A percentile compares a stretch with the other conserved stretches of the same genome.
Conservation (phyloP, 2,888 invertebrate species). For the Platycheirus albimanus region DNA sequence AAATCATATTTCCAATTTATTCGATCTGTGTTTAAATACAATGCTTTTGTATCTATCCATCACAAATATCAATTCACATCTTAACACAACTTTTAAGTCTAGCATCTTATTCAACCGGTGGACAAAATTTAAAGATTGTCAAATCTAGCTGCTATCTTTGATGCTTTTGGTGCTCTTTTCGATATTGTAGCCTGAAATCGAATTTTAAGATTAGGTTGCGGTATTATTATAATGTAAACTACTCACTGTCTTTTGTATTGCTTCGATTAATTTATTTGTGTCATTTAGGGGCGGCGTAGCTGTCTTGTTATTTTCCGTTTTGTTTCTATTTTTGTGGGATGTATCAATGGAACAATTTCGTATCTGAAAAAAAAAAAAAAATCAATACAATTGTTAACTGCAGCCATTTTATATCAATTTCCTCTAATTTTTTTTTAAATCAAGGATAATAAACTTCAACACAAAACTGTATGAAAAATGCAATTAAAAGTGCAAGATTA, state of each 20-base stretch:
- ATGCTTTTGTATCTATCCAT: not conserved
- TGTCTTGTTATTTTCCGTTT: not conserved
- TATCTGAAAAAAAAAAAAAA: conserved; percentile 31
- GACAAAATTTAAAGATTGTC: conserved; percentile 59
- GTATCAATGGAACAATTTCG: conserved; percentile 34
- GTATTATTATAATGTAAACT: not conserved
- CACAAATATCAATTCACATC: not conserved
- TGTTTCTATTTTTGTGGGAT: not conserved
- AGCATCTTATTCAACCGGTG: conserved; percentile 5
- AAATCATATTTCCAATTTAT: not conserved
- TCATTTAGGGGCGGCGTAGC: conserved; percentile 1
- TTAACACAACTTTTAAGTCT: not conserved
- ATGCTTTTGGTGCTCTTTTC: conserved; percentile 75
- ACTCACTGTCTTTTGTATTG: conserved; percentile 33
- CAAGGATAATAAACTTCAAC: no score
- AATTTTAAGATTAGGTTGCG: not conserved
- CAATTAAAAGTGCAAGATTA: no score
- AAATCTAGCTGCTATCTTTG: conserved; percentile 76
- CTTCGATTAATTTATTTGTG: not conserved
- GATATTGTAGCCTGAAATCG: conserved; percentile 21
- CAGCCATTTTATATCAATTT: no score
- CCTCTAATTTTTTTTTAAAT: no score
- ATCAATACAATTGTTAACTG: not conserved
- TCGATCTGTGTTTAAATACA: not conserved
- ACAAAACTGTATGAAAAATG: no score